Percentiles rank a stretch among this genome's conserved stretches.
Evolutionary conservation across 2,113 vertebrate genomes (phyloP).

Genomic region (Sterna hirundo): DNA sequence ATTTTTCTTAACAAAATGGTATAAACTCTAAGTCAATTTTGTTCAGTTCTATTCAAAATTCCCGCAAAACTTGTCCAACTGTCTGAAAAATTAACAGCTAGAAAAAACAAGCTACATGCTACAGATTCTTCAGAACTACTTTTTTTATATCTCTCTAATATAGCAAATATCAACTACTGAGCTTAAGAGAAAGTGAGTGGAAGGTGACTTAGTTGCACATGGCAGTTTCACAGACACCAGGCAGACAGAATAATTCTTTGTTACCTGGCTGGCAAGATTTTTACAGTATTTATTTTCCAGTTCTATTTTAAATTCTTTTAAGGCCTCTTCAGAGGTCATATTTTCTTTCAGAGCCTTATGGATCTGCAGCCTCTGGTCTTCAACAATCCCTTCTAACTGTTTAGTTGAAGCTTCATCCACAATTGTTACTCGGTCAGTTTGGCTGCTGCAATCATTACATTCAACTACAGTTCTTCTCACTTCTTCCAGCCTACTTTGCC

Average conservation of each 20-base stretch:
- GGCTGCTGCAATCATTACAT: slow-evolving; percentile 69
- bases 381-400: not conserved
- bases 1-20: not conserved
- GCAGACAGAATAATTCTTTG: not conserved
- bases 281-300: slow-evolving; percentile 78
- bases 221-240: not conserved
- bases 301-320: slow-evolving; percentile 73
- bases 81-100: not conserved
- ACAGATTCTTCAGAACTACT: not conserved
- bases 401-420: slow-evolving; percentile 5
- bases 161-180: not conserved
- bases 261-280: slow-evolving; percentile 84
- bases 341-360: slow-evolving; percentile 72
- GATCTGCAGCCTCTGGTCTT: slow-evolving; percentile 58
- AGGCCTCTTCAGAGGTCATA: slow-evolving; percentile 66
- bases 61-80: not conserved
- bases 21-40: not conserved
- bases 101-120: not conserved
- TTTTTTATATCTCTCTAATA: not conserved
- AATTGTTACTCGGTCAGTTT: slow-evolving; percentile 70
- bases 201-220: not conserved
- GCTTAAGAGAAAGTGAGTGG: not conserved
- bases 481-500: slow-evolving; percentile 77
- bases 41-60: not conserved
- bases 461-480: slow-evolving; percentile 48